Evolutionary conservation across 2,888 invertebrate species (phyloP).

Genomic region (Nomada flava): DNA sequence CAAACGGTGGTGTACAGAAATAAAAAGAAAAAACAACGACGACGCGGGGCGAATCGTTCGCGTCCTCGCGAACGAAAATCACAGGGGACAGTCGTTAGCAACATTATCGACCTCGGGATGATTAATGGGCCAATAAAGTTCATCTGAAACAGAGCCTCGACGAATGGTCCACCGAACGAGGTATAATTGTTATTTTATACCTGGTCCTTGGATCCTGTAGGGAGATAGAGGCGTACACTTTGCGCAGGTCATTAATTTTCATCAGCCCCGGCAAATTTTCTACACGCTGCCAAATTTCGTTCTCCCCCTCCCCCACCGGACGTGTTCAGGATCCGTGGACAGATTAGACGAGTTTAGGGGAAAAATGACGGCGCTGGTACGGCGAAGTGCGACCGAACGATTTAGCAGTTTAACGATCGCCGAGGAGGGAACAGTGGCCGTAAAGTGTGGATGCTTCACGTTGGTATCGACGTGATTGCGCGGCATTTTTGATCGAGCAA

Average conservation of each 20-base stretch:
- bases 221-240: conserved; percentile 22
- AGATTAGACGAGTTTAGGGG: conserved; percentile 1
- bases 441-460: no score
- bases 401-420: conserved; percentile 19
- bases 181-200: conserved; percentile 60
- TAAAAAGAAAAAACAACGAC: conserved; percentile 5
- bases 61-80: conserved; percentile 62
- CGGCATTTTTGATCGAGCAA: conserved; percentile 32
- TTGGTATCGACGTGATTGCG: not conserved
- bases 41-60: conserved; percentile 25
- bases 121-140: conserved; percentile 71
- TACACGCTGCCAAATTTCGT: conserved; percentile 34
- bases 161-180: conserved; percentile 27
- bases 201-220: conserved; percentile 44
- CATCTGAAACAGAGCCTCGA: conserved; percentile 24
- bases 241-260: conserved; percentile 62
- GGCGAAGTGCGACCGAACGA: not conserved
- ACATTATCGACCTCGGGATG: conserved; percentile 62
- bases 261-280: conserved; percentile 50
- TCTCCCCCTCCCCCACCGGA: not conserved
- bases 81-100: conserved; percentile 67
- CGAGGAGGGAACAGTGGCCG: not conserved
- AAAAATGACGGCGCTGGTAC: not conserved
- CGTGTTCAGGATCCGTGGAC: conserved; percentile 33
- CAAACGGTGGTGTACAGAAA: conserved; percentile 21